Conservation (phyloP, 2,113 vertebrate species). For the Mystacornis crossleyi region DNA sequence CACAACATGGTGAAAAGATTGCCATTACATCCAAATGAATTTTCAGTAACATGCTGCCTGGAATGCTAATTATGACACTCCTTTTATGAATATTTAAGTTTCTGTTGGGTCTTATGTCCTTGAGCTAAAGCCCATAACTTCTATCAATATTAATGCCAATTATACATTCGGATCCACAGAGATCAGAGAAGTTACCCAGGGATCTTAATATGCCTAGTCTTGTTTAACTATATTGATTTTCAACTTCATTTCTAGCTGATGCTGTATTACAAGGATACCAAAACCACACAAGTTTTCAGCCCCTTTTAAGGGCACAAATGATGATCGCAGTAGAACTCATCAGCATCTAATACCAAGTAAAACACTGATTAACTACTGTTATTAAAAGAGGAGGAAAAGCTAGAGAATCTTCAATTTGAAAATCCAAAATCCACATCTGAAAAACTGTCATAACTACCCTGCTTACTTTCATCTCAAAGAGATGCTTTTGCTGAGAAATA, state of each 20-base stretch:
- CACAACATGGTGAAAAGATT: not conserved
- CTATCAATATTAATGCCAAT: conserved; percentile 23
- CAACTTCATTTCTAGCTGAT: not conserved
- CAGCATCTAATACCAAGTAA: not conserved
- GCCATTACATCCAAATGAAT: not conserved
- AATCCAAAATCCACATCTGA: not conserved
- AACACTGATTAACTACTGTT: not conserved
- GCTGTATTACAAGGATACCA: not conserved
- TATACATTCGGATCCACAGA: not conserved
- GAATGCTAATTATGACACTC: not conserved
- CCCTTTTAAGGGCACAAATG: not conserved
- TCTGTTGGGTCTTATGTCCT: not conserved
- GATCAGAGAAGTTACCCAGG: not conserved
- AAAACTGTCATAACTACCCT: not conserved
- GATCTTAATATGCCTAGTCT: not conserved
- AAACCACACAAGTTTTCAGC: not conserved
- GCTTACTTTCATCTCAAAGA: not conserved
- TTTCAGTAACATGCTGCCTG: not conserved
- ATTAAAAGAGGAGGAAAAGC: not conserved
- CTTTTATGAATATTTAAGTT: conserved; percentile 46
- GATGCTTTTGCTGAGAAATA: not conserved
- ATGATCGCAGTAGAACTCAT: not conserved
- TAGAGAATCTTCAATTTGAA: not conserved
- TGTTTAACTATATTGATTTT: conserved; percentile 1
- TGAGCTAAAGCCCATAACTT: not conserved